Percentiles rank a stretch among this genome's conserved stretches.
These are phyloP conservation scores for Ophion obscuratus DNA, from an alignment of 2,888 invertebrate species.

Conservation along the genomic window DNA sequence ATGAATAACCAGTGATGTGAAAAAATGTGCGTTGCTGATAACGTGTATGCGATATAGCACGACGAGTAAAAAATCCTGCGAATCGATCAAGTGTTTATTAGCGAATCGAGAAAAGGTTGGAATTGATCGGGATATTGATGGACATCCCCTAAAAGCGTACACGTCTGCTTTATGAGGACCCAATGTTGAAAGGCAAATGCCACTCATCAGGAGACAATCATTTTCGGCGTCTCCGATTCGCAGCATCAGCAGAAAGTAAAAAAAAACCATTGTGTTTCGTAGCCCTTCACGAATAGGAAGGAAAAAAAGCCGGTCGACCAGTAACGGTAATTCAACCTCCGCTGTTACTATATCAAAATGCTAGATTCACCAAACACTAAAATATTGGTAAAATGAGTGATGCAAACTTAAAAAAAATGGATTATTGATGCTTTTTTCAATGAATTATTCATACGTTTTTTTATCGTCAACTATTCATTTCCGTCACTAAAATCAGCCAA, in stretches of 20 bases:
- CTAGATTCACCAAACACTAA: no score
- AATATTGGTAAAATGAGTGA: background rate
- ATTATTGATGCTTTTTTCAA: background rate
- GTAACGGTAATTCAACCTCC: no score
- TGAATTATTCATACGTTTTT: background rate
- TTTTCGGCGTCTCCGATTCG: background rate
- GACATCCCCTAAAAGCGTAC: background rate
- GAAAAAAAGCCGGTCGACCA: no score
- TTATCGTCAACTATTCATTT: background rate
- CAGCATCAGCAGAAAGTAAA: background rate
- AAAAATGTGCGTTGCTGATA: background rate
- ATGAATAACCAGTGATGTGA: background rate
- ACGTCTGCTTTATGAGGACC: background rate
- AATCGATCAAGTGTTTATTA: background rate
- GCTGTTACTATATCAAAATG: no score
- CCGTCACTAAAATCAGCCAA: background rate
- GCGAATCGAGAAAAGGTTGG: conserved; percentile 5
- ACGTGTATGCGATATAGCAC: background rate
- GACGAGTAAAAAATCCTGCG: background rate
- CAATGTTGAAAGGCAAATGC: background rate
- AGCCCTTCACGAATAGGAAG: no score
- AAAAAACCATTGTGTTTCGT: background rate
- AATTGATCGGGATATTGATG: background rate
- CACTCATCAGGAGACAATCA: background rate
- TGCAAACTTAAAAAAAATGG: no score